Conservation (phyloP, 2,797 vertebrate species). For the Microctenopoma steveboyesi region DNA sequence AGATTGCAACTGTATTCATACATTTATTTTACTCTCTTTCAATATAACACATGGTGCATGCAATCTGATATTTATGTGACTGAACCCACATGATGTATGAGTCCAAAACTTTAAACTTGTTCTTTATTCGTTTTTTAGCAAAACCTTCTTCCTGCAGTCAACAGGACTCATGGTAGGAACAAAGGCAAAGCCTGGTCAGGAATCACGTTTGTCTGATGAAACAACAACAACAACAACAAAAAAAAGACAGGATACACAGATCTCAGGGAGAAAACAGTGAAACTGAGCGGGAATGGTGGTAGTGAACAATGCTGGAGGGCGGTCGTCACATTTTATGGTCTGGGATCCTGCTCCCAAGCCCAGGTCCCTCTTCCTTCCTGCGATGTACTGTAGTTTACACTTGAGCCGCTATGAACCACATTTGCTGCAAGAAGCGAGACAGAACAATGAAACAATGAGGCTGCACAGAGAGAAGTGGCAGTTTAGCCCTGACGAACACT, state of each 20-base stretch:
- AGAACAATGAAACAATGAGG: slow-evolving; percentile 83
- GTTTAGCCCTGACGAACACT: slow-evolving; percentile 34
- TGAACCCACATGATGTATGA: slow-evolving; percentile 45
- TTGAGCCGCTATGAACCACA: slow-evolving; percentile 71
- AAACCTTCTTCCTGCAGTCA: slow-evolving; percentile 52
- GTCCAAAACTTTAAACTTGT: slow-evolving; percentile 39
- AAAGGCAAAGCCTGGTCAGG: slow-evolving; percentile 62
- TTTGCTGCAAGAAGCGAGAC: slow-evolving; percentile 68
- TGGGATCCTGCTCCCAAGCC: slow-evolving; percentile 80
- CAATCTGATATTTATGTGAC: slow-evolving; percentile 36
- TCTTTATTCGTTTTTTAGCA: slow-evolving; percentile 49
- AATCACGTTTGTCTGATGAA: slow-evolving; percentile 68
- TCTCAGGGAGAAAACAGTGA: slow-evolving; percentile 74
- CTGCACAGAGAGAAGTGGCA: slow-evolving; percentile 43
- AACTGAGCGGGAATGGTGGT: slow-evolving; percentile 73
- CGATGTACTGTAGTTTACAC: slow-evolving; percentile 82
- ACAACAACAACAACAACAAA: slow-evolving; percentile 63
- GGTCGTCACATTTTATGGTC: slow-evolving; percentile 82
- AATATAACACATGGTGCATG: slow-evolving; percentile 42
- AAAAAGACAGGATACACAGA: slow-evolving; percentile 81
- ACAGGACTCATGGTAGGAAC: slow-evolving; percentile 52
- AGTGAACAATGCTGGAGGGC: slow-evolving; percentile 84
- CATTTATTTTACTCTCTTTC: slow-evolving; percentile 48
- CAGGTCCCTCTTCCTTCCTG: slow-evolving; percentile 85
- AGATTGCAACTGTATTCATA: slow-evolving; percentile 40